Percentiles rank a stretch among this genome's conserved stretches.
Evolutionary conservation across 2,797 vertebrate genomes (phyloP).

Genomic region (Halcyon badia): DNA sequence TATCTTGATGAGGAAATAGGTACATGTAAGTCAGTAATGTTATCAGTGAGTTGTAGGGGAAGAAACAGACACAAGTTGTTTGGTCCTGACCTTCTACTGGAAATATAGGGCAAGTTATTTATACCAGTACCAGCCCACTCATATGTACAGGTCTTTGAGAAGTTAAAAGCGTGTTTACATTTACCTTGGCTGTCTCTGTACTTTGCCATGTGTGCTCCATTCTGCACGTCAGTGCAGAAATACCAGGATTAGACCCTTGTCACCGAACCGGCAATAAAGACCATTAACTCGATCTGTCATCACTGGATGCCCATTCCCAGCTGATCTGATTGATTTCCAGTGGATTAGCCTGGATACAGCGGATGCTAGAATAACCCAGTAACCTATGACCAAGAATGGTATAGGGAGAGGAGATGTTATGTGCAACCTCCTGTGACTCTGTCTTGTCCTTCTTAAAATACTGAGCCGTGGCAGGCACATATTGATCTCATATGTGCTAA

Average conservation of each 20-base stretch:
- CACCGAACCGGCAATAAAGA: neutral
- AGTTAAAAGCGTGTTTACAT: neutral
- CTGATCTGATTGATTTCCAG: conserved; percentile 48
- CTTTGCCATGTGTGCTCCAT: neutral
- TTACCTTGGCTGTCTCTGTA: neutral
- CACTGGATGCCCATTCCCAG: conserved; percentile 5
- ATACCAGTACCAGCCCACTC: neutral
- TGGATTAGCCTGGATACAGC: neutral
- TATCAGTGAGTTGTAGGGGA: neutral
- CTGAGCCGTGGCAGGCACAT: neutral
- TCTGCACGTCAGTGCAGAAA: neutral
- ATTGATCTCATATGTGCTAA: neutral
- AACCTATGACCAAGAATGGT: neutral
- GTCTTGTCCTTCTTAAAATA: neutral
- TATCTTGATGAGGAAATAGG: neutral
- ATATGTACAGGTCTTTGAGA: neutral
- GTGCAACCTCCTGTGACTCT: neutral
- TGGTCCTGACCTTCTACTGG: neutral
- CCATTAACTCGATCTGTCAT: conserved; percentile 51
- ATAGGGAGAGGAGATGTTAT: neutral
- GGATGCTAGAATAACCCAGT: conserved; percentile 19
- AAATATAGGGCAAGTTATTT: neutral
- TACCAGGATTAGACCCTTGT: conserved; percentile 28
- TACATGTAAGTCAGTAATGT: neutral
- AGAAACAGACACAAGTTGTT: neutral